Percentiles rank a stretch among this genome's conserved stretches.
Conservation (phyloP, 2,888 invertebrate genomes). For the Cerastis rubricosa region DNA sequence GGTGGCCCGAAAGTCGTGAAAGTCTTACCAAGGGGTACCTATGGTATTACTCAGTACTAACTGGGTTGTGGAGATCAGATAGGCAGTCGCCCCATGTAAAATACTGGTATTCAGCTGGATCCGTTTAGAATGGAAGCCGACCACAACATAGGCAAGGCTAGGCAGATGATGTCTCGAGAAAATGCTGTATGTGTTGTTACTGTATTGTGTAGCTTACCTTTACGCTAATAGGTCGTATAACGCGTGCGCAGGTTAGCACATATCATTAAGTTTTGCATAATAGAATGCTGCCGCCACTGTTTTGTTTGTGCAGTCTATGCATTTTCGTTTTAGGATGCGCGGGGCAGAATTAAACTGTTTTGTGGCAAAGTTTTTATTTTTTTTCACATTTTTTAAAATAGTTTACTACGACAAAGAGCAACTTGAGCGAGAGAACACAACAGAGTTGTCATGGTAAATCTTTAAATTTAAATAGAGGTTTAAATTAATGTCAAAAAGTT, state of each 20-base stretch:
- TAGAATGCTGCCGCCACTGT: slow-evolving; percentile 56
- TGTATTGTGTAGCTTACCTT: slow-evolving; percentile 17
- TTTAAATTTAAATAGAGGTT: background rate
- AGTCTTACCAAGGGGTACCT: no score
- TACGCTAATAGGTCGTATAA: slow-evolving; percentile 73
- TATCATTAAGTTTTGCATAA: slow-evolving; percentile 66
- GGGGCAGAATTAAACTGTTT: slow-evolving; percentile 21
- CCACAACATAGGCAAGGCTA: no score
- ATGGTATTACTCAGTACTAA: no score
- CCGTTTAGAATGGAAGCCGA: no score
- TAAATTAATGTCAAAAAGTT: no score
- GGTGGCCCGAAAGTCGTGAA: no score
- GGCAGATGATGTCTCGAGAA: background rate
- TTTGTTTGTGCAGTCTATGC: slow-evolving; percentile 45
- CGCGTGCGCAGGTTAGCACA: slow-evolving; percentile 65
- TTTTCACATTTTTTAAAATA: background rate
- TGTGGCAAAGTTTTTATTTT: background rate
- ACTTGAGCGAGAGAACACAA: no score
- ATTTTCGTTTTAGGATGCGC: slow-evolving; percentile 28
- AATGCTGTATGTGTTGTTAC: no score
- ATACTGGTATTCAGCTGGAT: no score
- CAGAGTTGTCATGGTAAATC: background rate
- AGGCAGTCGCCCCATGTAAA: no score
- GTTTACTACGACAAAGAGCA: background rate
- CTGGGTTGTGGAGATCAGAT: no score